Percentiles rank a stretch among this genome's conserved stretches.
Conservation (phyloP, 2,797 vertebrate species). For the Tachyglossus aculeatus region DNA sequence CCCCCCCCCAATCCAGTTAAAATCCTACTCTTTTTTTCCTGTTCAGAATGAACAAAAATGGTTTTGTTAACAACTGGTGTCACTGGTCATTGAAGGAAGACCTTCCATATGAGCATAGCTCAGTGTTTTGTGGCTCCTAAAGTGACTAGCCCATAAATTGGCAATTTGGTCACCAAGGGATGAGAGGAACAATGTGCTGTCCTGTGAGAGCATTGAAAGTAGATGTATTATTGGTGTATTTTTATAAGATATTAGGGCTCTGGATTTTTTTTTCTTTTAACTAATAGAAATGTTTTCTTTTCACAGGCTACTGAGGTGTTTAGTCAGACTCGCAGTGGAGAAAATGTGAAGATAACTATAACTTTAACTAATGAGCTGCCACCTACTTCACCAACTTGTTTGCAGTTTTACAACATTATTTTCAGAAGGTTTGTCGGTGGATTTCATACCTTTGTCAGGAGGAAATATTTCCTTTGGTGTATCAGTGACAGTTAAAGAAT, state of each 20-base stretch:
- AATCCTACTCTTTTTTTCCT: neutral
- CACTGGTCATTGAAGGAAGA: no score
- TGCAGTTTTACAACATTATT: slow-evolving; percentile 96
- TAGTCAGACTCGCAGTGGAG: slow-evolving; percentile 83
- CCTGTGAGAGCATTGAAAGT: no score
- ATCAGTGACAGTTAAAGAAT: no score
- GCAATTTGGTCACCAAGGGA: no score
- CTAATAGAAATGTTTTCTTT: neutral
- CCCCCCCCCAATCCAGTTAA: neutral
- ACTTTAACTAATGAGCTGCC: slow-evolving; percentile 91
- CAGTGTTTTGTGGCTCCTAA: no score
- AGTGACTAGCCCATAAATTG: no score
- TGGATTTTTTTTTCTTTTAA: neutral
- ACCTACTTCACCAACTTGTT: slow-evolving; percentile 89
- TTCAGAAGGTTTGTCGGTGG: slow-evolving; percentile 82
- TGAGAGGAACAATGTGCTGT: no score
- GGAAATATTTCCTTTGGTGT: no score
- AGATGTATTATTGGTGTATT: neutral
- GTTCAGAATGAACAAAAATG: no score
- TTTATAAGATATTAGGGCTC: neutral
- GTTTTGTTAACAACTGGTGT: no score
- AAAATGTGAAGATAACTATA: slow-evolving; percentile 86
- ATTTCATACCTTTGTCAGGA: slow-evolving; percentile 31
- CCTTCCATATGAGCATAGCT: no score
- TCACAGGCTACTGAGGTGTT: slow-evolving; percentile 85